Evolutionary conservation across 2,888 invertebrate species (phyloP).

Genomic region (Leptopilina syphax): DNA sequence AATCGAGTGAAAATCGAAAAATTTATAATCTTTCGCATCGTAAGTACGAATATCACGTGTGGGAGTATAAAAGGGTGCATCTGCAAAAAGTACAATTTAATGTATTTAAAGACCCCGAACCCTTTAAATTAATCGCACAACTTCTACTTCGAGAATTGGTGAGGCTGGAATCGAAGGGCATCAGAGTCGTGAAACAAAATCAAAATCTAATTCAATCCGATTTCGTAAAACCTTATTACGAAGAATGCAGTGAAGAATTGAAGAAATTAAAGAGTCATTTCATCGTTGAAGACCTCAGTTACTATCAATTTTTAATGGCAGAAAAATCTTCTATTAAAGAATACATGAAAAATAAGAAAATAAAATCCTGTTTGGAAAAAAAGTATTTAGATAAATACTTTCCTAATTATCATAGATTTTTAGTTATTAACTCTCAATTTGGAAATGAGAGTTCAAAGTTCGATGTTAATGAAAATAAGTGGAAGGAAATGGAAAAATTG

Average conservation of each 20-base stretch:
- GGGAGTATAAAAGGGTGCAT: neutral
- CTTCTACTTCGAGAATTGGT: neutral
- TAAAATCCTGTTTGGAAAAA: neutral
- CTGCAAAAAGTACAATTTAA: neutral
- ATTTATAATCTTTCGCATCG: neutral
- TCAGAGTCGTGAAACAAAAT: neutral
- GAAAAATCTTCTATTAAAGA: neutral
- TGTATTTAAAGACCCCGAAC: neutral
- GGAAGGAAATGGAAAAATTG: too few relatives aligned
- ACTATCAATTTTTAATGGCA: neutral
- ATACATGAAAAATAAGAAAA: neutral
- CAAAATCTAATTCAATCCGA: neutral
- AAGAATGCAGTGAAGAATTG: neutral
- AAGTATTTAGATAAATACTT: too few relatives aligned
- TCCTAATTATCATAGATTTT: too few relatives aligned
- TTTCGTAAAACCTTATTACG: neutral
- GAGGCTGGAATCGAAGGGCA: neutral
- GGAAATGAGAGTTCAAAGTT: too few relatives aligned
- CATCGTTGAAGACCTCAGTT: neutral
- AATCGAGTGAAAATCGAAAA: neutral
- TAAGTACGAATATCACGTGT: neutral
- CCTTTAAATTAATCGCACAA: neutral
- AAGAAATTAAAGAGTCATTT: neutral
- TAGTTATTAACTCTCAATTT: too few relatives aligned
- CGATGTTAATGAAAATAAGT: too few relatives aligned